These are phyloP conservation scores for Phylloscopus trochilus DNA, from an alignment of 2,113 vertebrate species.

Conservation along the genomic window DNA sequence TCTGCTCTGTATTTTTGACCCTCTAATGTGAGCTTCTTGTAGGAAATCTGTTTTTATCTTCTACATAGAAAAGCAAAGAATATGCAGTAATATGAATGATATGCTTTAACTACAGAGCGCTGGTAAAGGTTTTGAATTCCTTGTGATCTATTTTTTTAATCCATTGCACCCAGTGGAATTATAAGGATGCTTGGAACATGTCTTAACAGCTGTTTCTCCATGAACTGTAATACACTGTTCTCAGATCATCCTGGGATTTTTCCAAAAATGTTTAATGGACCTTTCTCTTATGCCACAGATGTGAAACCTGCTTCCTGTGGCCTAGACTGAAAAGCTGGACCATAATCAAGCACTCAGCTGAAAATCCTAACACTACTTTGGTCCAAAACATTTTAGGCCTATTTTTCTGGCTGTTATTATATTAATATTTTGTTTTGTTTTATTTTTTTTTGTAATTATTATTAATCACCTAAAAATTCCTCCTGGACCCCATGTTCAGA, in stretches of 20 bases:
- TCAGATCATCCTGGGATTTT: neutral
- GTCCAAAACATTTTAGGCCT: neutral
- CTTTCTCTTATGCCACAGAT: neutral
- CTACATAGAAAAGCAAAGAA: neutral
- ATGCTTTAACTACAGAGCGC: neutral
- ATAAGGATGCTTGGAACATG: neutral
- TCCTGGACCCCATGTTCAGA: neutral
- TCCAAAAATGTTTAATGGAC: neutral
- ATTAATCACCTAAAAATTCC: neutral
- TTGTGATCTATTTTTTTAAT: neutral
- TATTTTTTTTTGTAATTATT: neutral
- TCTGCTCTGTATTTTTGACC: neutral
- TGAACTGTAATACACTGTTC: neutral
- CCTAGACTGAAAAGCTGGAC: neutral
- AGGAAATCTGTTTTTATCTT: constrained; percentile 1
- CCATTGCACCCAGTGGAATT: neutral
- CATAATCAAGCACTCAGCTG: neutral
- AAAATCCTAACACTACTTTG: neutral
- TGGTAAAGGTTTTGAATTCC: neutral
- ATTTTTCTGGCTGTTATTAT: neutral
- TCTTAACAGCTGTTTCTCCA: neutral
- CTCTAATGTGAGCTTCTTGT: neutral
- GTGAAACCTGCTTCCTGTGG: neutral
- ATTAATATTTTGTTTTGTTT: neutral
- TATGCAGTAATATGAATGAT: neutral